Conservation (phyloP, 1,140 invertebrate genomes). For the Phymastichus coffea region DNA sequence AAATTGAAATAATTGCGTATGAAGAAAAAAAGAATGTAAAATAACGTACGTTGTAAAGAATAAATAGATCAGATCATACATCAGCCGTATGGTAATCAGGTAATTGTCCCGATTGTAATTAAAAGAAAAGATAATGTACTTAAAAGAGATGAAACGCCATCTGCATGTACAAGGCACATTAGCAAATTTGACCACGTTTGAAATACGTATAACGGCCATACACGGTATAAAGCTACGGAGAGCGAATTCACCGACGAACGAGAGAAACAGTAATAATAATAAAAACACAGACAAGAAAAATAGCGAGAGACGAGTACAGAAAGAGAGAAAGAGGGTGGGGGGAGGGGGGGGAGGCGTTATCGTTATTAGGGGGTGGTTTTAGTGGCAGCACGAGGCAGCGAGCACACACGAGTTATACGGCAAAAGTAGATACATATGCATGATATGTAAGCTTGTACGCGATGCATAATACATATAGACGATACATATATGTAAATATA, state of each 20-base stretch:
- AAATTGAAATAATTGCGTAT: too few species aligned
- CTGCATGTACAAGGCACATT: not conserved
- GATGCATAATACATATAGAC: slow-evolving; percentile 34
- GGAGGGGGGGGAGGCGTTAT: slow-evolving; percentile 14
- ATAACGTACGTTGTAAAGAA: too few species aligned
- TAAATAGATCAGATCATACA: too few species aligned
- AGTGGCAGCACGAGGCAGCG: slow-evolving; percentile 37
- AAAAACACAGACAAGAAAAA: not conserved
- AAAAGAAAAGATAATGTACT: too few species aligned
- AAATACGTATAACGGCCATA: not conserved
- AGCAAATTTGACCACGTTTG: not conserved
- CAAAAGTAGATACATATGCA: slow-evolving; percentile 24
- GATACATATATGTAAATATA: slow-evolving; percentile 38
- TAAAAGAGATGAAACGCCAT: too few species aligned
- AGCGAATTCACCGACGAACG: slow-evolving; percentile 9
- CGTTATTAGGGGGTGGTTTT: slow-evolving; percentile 39
- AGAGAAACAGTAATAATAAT: slow-evolving; percentile 1
- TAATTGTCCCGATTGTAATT: too few species aligned
- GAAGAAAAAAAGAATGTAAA: too few species aligned
- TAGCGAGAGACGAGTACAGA: not conserved
- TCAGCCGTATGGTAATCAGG: too few species aligned
- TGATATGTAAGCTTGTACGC: slow-evolving; percentile 19
- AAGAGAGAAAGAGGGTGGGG: not conserved
- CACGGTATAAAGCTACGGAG: too few species aligned
- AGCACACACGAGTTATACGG: slow-evolving; percentile 25